Base-by-base conservation (phyloP, 2,113 vertebrate species). In the Anhinga rufa region DNA sequence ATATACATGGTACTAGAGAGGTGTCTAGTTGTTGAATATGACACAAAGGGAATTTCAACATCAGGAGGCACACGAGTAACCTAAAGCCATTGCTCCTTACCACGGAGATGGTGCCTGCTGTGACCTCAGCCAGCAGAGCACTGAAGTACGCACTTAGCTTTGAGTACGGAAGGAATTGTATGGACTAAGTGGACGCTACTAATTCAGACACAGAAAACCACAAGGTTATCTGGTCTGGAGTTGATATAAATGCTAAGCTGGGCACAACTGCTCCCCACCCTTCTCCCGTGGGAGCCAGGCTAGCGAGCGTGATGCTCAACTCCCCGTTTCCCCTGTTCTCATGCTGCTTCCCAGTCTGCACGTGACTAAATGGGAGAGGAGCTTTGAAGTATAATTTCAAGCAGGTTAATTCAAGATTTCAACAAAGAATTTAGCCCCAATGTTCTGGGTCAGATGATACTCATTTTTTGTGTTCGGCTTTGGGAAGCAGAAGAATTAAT, bases 401-500 rank as follows among this genome's bases (percentile, higher is more conserved):
- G 64, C 62, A 70, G 54, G 17, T 66, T 91, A 92, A 77, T 76
- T 92, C 54, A 55, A 60, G 62, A 74, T 82, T 95, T 92, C 89
- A 90, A 40, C 61, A 58, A 72, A 72, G 32, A 87, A 82, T 90
- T 88, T 74, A 95, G 54, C 71, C n/a, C 26, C 16, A 40, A 0
- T 74, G 78, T 80, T 87, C 75, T 60, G 55, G 38, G 55, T 95
- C 62, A 80, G 66, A 34, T 91, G 60, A 69, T 69, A 72, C 52
- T 64, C 17, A 17, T 58, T 57, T 92, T 79, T 88, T 72, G 42
- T 66, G 28, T 92, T 91, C 51, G 90, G 58, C 75, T 71, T 85
- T 70, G 87, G 68, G 68, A 91, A 96, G 82, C 26, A 86, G 74
- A 88, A 75, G 72, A 90, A 92, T 94, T 95, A 91, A 80, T 86